phyloP scores from a whole-genome alignment of 2,113 vertebrate species.

The Menidia beryllina region DNA sequence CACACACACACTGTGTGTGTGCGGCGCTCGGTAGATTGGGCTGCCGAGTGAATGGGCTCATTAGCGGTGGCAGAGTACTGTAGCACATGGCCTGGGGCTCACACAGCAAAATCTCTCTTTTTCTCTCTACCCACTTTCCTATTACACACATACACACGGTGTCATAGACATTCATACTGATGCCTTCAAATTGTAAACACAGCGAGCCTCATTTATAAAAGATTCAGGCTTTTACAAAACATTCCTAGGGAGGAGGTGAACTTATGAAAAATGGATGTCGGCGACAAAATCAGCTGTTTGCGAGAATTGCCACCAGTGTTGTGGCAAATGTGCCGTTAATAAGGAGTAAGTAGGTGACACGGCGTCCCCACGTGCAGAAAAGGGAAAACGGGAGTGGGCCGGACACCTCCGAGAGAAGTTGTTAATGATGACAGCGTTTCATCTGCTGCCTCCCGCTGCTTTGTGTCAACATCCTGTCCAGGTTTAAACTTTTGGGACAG shows the following conservation, averaged over 20 bases:
- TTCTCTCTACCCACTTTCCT: slow-evolving; percentile 4
- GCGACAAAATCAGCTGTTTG: slow-evolving; percentile 56
- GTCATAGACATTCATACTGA: slow-evolving; percentile 71
- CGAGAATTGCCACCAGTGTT: slow-evolving; percentile 26
- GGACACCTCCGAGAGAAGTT: slow-evolving; percentile 16
- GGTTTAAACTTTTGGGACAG: too few relatives aligned
- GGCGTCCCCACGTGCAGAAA: neutral
- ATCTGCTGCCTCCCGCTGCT: neutral
- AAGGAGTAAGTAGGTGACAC: neutral
- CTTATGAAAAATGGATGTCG: slow-evolving; percentile 48
- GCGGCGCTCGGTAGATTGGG: slow-evolving; percentile 59
- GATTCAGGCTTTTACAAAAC: slow-evolving; percentile 47
- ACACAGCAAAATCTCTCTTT: slow-evolving; percentile 45
- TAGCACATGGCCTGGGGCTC: slow-evolving; percentile 78
- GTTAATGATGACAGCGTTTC: slow-evolving; percentile 3
- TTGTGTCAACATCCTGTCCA: neutral
- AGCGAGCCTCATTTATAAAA: slow-evolving; percentile 66
- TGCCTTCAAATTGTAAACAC: slow-evolving; percentile 64
- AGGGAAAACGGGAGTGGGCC: slow-evolving; percentile 19
- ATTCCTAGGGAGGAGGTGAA: slow-evolving; percentile 39
- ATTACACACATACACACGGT: slow-evolving; percentile 35
- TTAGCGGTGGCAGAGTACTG: slow-evolving; percentile 71
- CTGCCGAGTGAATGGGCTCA: slow-evolving; percentile 77
- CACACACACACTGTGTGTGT: slow-evolving; percentile 47
- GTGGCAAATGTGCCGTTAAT: slow-evolving; percentile 23